These are phyloP conservation scores for Chaenogobius annularis DNA, from an alignment of 2,113 vertebrate genomes.

Conservation along the genomic window DNA sequence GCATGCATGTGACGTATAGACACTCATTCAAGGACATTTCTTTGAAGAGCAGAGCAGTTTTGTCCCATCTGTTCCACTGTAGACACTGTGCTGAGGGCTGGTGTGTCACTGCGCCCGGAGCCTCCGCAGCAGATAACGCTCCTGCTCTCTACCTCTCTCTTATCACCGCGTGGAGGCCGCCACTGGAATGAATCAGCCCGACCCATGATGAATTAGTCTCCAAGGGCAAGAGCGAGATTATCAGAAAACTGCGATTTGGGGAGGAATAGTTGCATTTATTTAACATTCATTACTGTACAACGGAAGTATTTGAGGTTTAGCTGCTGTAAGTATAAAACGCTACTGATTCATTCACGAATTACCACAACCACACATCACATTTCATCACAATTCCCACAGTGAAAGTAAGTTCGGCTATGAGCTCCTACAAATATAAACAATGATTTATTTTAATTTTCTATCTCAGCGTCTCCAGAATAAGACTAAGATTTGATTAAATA, in stretches of 20 bases:
- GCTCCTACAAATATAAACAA: no score
- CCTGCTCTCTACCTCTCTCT: conserved; percentile 22
- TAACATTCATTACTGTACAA: neutral
- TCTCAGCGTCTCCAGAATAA: no score
- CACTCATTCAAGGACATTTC: conserved; percentile 5
- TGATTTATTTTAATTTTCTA: no score
- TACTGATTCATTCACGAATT: no score
- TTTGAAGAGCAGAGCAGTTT: neutral
- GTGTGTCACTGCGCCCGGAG: conserved; percentile 34
- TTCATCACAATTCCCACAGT: no score
- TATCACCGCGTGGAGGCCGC: conserved; percentile 23
- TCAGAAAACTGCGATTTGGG: conserved; percentile 24
- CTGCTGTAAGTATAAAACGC: no score
- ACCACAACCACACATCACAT: no score
- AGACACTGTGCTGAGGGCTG: conserved; percentile 47
- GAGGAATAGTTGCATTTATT: neutral
- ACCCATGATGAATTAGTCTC: conserved; percentile 28
- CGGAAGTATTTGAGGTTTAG: neutral
- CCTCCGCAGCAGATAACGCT: conserved; percentile 37
- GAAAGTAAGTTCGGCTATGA: neutral
- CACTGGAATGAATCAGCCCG: conserved; percentile 33
- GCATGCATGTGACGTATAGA: neutral
- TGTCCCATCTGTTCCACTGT: conserved; percentile 50
- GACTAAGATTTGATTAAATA: neutral
- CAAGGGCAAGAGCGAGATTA: conserved; percentile 27